Evolutionary conservation across 2,888 invertebrate genomes (phyloP).

Genomic region (Epirrhoe tristata): DNA sequence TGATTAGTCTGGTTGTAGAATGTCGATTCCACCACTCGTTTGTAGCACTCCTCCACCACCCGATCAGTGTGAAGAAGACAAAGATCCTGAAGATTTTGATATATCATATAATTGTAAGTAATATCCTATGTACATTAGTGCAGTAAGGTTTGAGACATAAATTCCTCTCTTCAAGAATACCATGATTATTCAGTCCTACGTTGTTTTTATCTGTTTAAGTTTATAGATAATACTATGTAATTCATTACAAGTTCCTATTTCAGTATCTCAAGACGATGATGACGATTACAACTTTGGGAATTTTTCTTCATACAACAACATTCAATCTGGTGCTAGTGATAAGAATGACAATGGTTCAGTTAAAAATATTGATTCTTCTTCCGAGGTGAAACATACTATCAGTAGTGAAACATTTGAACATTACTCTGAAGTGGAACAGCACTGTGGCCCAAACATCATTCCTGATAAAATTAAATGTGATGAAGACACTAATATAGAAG

Average conservation of each 20-base stretch:
- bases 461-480: constrained; percentile 53
- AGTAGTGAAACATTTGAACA: constrained; percentile 38
- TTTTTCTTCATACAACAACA: constrained; percentile 65
- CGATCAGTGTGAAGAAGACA: constrained; percentile 87
- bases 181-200: background rate
- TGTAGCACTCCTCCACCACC: constrained; percentile 88
- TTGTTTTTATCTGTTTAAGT: background rate
- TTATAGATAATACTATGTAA: background rate
- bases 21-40: constrained; percentile 88
- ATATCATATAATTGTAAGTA: constrained; percentile 75
- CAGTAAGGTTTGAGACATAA: background rate
- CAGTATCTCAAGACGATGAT: constrained; percentile 79
- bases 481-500: constrained; percentile 66
- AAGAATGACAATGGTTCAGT: constrained; percentile 39
- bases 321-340: constrained; percentile 49
- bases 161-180: background rate
- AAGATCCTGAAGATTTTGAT: constrained; percentile 82
- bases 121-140: background rate
- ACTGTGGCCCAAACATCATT: constrained; percentile 41
- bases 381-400: constrained; percentile 42
- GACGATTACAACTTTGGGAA: constrained; percentile 69
- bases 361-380: constrained; percentile 38
- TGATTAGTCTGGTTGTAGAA: constrained; percentile 59
- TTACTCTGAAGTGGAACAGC: constrained; percentile 25
- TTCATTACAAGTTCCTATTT: constrained; percentile 40